Evolutionary conservation across 2,113 vertebrate genomes (phyloP).

Genomic region (Hystrix cristata): DNA sequence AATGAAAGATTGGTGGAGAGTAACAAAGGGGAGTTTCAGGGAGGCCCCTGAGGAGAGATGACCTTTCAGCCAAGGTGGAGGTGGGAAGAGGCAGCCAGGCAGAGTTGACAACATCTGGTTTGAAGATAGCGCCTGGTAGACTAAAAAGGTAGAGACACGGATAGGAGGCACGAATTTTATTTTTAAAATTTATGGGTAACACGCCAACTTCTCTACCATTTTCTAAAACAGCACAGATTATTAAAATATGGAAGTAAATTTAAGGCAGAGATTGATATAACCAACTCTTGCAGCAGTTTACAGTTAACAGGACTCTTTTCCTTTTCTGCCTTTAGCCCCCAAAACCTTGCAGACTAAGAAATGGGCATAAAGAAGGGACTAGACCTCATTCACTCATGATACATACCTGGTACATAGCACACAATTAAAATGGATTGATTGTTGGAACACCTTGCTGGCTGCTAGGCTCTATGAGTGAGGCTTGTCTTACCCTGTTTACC

Average conservation of each 20-base stretch:
- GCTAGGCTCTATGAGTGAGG: background rate
- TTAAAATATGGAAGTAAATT: background rate
- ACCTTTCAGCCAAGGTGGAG: slow-evolving; percentile 26
- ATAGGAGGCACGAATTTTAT: background rate
- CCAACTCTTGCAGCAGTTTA: background rate
- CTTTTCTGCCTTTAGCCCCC: background rate
- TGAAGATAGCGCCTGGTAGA: background rate
- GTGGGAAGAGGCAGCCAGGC: background rate
- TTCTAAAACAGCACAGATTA: slow-evolving; percentile 43
- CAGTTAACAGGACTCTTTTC: background rate
- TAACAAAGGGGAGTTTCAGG: background rate
- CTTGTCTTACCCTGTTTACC: background rate
- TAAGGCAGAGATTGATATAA: background rate
- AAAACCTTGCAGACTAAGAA: background rate
- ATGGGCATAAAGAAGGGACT: background rate
- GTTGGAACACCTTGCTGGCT: background rate
- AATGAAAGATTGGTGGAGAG: background rate
- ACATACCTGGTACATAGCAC: background rate
- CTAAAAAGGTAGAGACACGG: background rate
- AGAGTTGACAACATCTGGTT: background rate
- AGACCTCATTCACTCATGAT: background rate
- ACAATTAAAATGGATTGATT: background rate
- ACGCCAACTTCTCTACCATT: background rate
- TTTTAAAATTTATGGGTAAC: background rate
- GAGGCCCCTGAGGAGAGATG: background rate